Evolutionary conservation across 2,888 invertebrate genomes (phyloP).

Genomic region (Cerastoderma edule): DNA sequence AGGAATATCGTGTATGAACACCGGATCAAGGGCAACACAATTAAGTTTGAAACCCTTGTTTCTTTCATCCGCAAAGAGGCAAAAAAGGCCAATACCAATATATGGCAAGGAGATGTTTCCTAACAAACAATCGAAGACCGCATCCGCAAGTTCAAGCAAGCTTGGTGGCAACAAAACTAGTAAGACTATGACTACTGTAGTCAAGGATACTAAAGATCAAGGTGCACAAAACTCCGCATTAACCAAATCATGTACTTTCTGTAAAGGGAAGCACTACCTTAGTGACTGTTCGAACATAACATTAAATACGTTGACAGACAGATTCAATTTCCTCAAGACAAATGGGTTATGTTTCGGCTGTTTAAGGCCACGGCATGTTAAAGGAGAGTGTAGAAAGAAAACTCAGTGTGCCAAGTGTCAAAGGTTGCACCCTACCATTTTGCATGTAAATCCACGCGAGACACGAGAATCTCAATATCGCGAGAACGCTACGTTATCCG

Average conservation of each 20-base stretch:
- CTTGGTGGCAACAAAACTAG: neutral
- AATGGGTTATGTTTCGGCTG: slow-evolving; percentile 18
- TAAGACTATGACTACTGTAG: neutral
- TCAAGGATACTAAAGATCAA: neutral
- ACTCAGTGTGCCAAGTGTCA: slow-evolving; percentile 6
- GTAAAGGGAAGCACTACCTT: neutral
- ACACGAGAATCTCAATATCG: neutral
- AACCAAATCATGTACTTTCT: neutral
- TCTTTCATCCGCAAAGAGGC: slow-evolving; percentile 35
- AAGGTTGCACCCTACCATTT: slow-evolving; percentile 23
- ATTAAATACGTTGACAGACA: neutral
- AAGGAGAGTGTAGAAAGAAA: slow-evolving; percentile 15
- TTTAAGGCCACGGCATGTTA: slow-evolving; percentile 26
- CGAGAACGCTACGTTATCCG: neutral
- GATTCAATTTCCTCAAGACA: neutral
- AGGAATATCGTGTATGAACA: slow-evolving; percentile 36
- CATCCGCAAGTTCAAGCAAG: neutral
- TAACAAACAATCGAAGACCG: neutral
- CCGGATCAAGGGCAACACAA: neutral
- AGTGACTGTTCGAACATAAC: neutral
- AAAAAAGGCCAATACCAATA: slow-evolving; percentile 34
- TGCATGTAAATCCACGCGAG: slow-evolving; percentile 30
- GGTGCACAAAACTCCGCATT: neutral
- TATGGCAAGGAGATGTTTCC: slow-evolving; percentile 36
- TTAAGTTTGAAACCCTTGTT: slow-evolving; percentile 33